Evolutionary conservation across 2,797 vertebrate species (phyloP).

Genomic region (Myripristis murdjan): DNA sequence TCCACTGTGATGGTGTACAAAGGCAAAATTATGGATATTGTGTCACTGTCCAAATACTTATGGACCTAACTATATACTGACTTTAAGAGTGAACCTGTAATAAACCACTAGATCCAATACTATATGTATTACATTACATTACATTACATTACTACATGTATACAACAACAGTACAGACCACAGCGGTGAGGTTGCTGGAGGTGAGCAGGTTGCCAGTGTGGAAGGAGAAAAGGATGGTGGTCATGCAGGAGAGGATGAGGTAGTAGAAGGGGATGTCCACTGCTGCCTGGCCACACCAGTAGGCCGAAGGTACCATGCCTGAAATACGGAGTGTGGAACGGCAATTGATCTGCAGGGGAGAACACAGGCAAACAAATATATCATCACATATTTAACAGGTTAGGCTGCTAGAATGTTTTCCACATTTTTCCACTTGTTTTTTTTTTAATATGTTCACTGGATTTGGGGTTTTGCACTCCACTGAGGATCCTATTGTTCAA

Average conservation of each 20-base stretch:
- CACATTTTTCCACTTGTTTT: too few species aligned
- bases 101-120: too few species aligned
- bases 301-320: slow-evolving; percentile 92
- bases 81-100: not conserved
- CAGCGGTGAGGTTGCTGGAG: slow-evolving; percentile 77
- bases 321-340: slow-evolving; percentile 89
- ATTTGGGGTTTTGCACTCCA: too few species aligned
- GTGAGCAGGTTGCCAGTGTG: slow-evolving; percentile 83
- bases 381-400: not conserved
- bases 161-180: slow-evolving; percentile 75
- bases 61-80: too few species aligned
- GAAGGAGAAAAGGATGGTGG: slow-evolving; percentile 83
- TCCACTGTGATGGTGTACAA: too few species aligned
- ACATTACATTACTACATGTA: too few species aligned
- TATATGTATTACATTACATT: too few species aligned
- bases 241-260: slow-evolving; percentile 84
- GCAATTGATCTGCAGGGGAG: slow-evolving; percentile 85
- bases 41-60: too few species aligned
- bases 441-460: too few species aligned
- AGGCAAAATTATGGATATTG: too few species aligned
- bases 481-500: too few species aligned
- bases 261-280: slow-evolving; percentile 90
- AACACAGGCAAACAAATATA: not conserved
- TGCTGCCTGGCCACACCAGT: slow-evolving; percentile 94
- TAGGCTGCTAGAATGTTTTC: too few species aligned